Base-by-base conservation (phyloP, 2,113 vertebrate species). In the Epinephelus moara region DNA sequence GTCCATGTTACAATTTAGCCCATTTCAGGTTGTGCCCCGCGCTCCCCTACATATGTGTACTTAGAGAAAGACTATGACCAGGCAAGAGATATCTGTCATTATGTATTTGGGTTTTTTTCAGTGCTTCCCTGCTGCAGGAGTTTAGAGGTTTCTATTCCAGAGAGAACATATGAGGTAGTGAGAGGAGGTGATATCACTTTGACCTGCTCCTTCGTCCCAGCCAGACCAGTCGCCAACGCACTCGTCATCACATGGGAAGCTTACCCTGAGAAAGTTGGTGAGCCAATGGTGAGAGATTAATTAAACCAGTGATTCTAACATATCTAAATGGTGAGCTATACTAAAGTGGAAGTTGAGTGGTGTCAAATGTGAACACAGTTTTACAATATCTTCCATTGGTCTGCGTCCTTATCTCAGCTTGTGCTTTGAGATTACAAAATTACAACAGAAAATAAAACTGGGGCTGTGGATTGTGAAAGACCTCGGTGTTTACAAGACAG, bases 171-270 rank as follows among this genome's bases (percentile, higher is more conserved):
- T n/a, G 74, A 89, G 82, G 96, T 94, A 5, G 83, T 88, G 8
- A 89, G 78, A 75, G 98, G 96, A 37, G 67, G 11, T 0, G 90
- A 94, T 0, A 80, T 78, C 21, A 94, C 82, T 6, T 82, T 99
- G 6, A 93, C 12, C 0, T 99, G 98, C 47, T 69, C 30, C 40
- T 98, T 97, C 60, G 4, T 9, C 17, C 95, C 95, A 0, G 9
- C 60, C 0, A 1, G 0, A 0, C 0, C 0, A 0, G 0, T 15
- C 5, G 0, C 0, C 0, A 0, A 0, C 0, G 73, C 62, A 7
- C 59, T 95, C 0, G 0, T 95, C 18, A 53, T 94, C 15, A 72
- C 70, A n/a, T 97, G 97, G 97, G 79, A 87, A 1, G 21, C 17
- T 7, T 30, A 18, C 50, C 75, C 87, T 1, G 77, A 90, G 4